Evolutionary conservation across 2,888 invertebrate species (phyloP).

Genomic region (Chymomyza caudatula): DNA sequence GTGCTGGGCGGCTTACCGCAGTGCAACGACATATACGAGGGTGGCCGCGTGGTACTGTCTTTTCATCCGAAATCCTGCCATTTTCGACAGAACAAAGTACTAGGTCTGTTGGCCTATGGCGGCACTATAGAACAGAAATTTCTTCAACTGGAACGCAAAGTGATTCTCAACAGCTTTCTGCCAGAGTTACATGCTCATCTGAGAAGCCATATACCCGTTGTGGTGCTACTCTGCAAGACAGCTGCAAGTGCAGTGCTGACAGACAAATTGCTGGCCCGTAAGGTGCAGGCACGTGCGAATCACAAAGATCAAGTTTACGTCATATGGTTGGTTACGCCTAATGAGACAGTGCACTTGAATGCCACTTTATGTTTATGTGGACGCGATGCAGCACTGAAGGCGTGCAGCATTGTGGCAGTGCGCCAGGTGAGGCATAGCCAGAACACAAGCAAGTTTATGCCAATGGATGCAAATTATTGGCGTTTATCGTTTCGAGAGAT

Average conservation of each 20-base stretch:
- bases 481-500: slow-evolving; percentile 33
- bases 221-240: slow-evolving; percentile 48
- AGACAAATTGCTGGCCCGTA: background rate
- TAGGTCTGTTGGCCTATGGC: slow-evolving; percentile 47
- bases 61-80: slow-evolving; percentile 24
- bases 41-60: slow-evolving; percentile 25
- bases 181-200: slow-evolving; percentile 9
- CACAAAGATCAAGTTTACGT: slow-evolving; percentile 32
- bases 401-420: slow-evolving; percentile 21
- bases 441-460: slow-evolving; percentile 16
- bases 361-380: slow-evolving; percentile 43
- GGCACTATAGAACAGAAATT: slow-evolving; percentile 11
- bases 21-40: slow-evolving; percentile 26
- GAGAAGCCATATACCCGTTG: slow-evolving; percentile 36
- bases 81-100: slow-evolving; percentile 28
- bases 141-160: background rate
- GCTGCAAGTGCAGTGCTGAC: background rate
- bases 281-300: background rate
- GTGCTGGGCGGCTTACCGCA: background rate
- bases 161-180: slow-evolving; percentile 24
- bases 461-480: slow-evolving; percentile 44
- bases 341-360: slow-evolving; percentile 16
- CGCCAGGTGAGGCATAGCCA: slow-evolving; percentile 15
- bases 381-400: slow-evolving; percentile 37
- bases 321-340: slow-evolving; percentile 51